Evolutionary conservation across 2,113 vertebrate species (phyloP).

Genomic region (Heloderma charlesbogerti): DNA sequence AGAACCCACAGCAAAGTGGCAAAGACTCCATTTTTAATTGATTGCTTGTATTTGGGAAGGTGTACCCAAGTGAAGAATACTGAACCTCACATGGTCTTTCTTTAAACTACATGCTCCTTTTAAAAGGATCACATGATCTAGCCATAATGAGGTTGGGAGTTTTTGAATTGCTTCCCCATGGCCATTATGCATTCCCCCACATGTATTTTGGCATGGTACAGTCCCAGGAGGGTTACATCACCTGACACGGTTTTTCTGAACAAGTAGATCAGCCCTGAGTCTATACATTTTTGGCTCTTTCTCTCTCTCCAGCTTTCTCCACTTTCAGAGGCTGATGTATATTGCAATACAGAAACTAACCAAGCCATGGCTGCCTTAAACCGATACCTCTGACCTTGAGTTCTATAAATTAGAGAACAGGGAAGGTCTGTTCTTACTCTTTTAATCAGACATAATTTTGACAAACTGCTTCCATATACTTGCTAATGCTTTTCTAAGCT

Average conservation of each 20-base stretch:
- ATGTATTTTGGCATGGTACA: not conserved
- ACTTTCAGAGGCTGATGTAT: constrained; percentile 5
- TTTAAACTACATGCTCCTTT: not conserved
- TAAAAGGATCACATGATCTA: not conserved
- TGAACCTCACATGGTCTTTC: not conserved
- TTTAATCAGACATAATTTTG: constrained; percentile 31
- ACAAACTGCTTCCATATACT: constrained; percentile 48
- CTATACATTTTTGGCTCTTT: not conserved
- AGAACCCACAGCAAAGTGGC: not conserved
- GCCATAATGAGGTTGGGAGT: not conserved
- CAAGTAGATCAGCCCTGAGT: not conserved
- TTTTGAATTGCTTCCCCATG: not conserved
- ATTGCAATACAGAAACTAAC: constrained; percentile 17
- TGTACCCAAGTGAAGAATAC: not conserved
- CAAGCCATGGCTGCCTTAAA: constrained; percentile 39
- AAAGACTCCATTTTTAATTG: not conserved
- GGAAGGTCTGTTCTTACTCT: constrained; percentile 35
- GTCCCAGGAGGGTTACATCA: not conserved
- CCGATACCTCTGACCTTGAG: constrained; percentile 1
- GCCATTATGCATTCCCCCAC: not conserved
- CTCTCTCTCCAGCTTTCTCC: not conserved
- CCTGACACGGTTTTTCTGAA: not conserved
- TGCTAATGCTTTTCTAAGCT: constrained; percentile 31
- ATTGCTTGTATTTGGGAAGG: not conserved
- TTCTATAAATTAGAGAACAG: constrained; percentile 28